These are phyloP conservation scores for Penaeus indicus DNA, from an alignment of 1,140 invertebrate species.

Conservation along the genomic window DNA sequence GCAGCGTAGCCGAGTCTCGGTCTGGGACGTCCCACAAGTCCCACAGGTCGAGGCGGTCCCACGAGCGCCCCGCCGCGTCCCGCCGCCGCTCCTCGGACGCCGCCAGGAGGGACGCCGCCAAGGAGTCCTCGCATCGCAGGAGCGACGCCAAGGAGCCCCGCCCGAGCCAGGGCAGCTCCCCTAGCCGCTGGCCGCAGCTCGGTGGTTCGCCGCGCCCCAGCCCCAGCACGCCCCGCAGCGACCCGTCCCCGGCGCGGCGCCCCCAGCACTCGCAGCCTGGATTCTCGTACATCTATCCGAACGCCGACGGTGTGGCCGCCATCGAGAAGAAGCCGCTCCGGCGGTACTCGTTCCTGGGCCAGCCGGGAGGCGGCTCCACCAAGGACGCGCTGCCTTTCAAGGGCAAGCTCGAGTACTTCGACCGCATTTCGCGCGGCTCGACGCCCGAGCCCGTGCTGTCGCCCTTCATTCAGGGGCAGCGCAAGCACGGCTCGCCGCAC, in stretches of 20 bases:
- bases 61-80: neutral
- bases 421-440: constrained; percentile 38
- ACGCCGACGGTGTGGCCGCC: constrained; percentile 21
- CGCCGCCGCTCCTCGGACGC: neutral
- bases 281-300: constrained; percentile 58
- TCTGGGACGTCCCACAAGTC: constrained; percentile 17
- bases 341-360: constrained; percentile 15
- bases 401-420: constrained; percentile 53
- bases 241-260: constrained; percentile 8
- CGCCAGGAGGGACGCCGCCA: neutral
- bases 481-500: constrained; percentile 6
- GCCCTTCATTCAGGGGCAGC: constrained; percentile 10
- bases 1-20: constrained; percentile 33
- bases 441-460: constrained; percentile 38
- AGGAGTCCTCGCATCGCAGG: neutral
- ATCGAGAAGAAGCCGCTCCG: constrained; percentile 16
- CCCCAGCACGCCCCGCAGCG: neutral
- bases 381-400: constrained; percentile 48
- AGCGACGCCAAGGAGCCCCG: neutral
- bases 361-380: neutral
- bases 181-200: constrained; percentile 2
- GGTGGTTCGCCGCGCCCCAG: neutral
- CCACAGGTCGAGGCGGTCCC: constrained; percentile 17
- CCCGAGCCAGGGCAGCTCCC: neutral
- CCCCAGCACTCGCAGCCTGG: constrained; percentile 43